Evolutionary conservation across 2,113 vertebrate genomes (phyloP).

Genomic region (Eolophus roseicapilla): DNA sequence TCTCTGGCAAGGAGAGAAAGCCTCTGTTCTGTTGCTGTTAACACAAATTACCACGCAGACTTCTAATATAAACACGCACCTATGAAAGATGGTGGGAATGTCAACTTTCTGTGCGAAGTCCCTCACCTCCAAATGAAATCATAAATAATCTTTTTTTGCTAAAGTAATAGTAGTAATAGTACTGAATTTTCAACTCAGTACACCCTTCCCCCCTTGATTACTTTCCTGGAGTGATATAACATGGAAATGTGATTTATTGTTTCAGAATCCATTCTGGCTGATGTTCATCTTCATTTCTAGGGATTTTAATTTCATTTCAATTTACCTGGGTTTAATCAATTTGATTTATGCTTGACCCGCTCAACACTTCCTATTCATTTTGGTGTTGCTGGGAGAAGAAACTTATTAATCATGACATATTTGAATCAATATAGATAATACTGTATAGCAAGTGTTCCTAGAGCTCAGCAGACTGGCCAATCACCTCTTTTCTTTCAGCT

Average conservation of each 20-base stretch:
- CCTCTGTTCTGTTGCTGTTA: neutral
- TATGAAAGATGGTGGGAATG: neutral
- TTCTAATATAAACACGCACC: neutral
- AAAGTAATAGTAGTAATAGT: neutral
- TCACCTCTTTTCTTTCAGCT: neutral
- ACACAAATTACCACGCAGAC: neutral
- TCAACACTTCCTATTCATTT: neutral
- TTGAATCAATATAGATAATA: neutral
- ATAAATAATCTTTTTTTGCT: neutral
- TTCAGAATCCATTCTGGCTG: neutral
- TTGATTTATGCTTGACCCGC: neutral
- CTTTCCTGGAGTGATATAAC: neutral
- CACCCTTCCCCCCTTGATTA: neutral
- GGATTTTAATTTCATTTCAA: neutral
- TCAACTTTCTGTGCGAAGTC: neutral
- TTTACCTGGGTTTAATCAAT: neutral
- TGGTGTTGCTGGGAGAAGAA: neutral
- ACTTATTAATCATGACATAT: neutral
- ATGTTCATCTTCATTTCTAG: neutral
- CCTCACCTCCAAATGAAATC: neutral
- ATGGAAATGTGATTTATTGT: neutral
- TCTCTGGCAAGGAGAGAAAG: neutral
- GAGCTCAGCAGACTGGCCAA: neutral
- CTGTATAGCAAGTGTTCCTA: neutral
- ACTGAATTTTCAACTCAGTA: neutral